These are phyloP conservation scores for Fissipunctia ypsillon DNA, from an alignment of 2,888 invertebrate genomes.

Conservation along the genomic window DNA sequence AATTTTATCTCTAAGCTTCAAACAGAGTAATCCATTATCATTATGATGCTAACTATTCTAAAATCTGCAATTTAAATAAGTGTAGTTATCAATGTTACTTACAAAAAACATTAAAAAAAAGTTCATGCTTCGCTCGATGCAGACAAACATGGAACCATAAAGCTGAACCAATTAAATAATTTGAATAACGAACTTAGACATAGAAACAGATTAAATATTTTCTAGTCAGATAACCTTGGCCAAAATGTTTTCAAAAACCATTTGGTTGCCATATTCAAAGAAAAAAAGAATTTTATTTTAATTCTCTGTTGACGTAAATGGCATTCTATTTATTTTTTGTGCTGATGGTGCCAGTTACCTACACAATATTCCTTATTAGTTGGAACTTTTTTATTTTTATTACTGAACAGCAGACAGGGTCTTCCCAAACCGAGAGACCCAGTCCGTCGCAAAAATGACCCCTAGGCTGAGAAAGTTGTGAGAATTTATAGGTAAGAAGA, in stretches of 20 bases:
- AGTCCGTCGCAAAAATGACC: not conserved
- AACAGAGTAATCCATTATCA: slow-evolving; percentile 1
- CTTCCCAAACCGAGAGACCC: not conserved
- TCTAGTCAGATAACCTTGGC: not conserved
- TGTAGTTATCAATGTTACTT: not conserved
- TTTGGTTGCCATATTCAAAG: not conserved
- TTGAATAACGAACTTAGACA: slow-evolving; percentile 24
- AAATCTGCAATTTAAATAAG: slow-evolving; percentile 30
- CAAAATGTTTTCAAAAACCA: not conserved
- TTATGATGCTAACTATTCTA: not conserved
- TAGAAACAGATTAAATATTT: not conserved
- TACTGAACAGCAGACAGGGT: not conserved
- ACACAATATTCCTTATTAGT: not conserved
- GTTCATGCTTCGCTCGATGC: slow-evolving; percentile 40
- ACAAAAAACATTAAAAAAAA: slow-evolving; percentile 16
- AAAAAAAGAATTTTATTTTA: not conserved
- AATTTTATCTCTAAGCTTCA: not conserved
- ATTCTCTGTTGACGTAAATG: not conserved
- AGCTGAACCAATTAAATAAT: slow-evolving; percentile 59
- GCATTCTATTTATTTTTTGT: not conserved
- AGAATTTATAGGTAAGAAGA: no score
- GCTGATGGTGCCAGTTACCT: not conserved
- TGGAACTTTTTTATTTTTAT: not conserved
- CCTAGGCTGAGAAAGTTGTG: no score
- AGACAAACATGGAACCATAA: slow-evolving; percentile 35